A percentile compares a stretch with the other conserved stretches of the same genome.
These are phyloP conservation scores for Puma concolor DNA, from an alignment of 2,113 vertebrate genomes.

Conservation along the genomic window DNA sequence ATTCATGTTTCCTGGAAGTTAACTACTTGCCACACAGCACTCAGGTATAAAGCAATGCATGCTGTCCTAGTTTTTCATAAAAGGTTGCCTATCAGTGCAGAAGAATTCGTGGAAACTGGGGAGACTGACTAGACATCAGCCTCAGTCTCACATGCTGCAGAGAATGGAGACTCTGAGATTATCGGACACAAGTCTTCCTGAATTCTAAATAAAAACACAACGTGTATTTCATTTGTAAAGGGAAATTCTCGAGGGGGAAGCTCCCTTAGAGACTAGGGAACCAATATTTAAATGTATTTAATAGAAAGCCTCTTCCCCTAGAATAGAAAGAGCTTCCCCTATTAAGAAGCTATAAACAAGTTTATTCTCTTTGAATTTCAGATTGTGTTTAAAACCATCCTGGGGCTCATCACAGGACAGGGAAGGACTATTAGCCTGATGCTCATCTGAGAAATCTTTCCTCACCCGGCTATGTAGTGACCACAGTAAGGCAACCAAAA, in stretches of 20 bases:
- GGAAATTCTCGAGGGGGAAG: not conserved
- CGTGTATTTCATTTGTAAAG: not conserved
- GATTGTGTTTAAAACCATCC: not conserved
- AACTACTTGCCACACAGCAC: not conserved
- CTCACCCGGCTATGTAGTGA: not conserved
- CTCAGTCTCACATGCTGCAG: not conserved
- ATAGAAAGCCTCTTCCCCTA: not conserved
- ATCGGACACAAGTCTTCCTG: not conserved
- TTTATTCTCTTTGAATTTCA: not conserved
- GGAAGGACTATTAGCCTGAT: not conserved
- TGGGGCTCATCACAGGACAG: not conserved
- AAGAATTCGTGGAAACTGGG: not conserved
- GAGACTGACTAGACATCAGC: not conserved
- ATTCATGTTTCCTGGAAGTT: not conserved
- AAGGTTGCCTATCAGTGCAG: not conserved
- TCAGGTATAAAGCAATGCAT: not conserved
- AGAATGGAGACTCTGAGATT: not conserved
- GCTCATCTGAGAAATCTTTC: not conserved
- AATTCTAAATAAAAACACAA: not conserved
- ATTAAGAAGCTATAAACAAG: not conserved
- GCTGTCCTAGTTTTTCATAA: not conserved
- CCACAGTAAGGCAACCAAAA: too few species aligned
- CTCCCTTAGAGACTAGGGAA: not conserved
- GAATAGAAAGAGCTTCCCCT: not conserved
- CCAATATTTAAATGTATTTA: constrained; percentile 1